Percentiles rank a stretch among this genome's conserved stretches.
phyloP scores from a whole-genome alignment of 2,888 invertebrate species.

The Mythimna vitellina region DNA sequence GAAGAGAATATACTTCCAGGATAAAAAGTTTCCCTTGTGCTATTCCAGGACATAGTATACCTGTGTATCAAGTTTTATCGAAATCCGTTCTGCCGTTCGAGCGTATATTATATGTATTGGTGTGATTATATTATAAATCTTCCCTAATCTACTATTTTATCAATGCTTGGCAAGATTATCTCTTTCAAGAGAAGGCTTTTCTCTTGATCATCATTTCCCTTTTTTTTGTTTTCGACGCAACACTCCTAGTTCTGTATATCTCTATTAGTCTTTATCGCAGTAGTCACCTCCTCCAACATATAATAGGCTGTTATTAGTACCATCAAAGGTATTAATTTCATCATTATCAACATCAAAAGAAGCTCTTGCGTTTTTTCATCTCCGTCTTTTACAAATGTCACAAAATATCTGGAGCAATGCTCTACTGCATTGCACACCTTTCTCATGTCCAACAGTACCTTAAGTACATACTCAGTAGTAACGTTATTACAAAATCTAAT shows the following conservation, averaged over 20 bases:
- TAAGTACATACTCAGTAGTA: constrained; percentile 39
- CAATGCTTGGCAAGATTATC: not conserved
- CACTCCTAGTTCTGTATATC: not conserved
- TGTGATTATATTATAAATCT: not conserved
- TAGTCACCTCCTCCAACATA: not conserved
- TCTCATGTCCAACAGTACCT: constrained; percentile 25
- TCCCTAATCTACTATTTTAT: not conserved
- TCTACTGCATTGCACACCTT: constrained; percentile 14
- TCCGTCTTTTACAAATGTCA: constrained; percentile 4
- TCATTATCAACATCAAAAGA: not conserved
- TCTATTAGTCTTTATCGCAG: not conserved
- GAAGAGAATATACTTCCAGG: no score
- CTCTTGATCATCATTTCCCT: not conserved
- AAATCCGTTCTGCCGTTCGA: no score
- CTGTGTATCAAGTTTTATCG: no score
- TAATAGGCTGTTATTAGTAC: not conserved
- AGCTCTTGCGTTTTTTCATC: not conserved
- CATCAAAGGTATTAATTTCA: not conserved
- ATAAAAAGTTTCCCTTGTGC: no score
- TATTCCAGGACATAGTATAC: no score
- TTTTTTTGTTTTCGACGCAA: not conserved
- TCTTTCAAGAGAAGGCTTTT: not conserved
- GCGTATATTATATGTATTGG: no score
- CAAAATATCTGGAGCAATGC: constrained; percentile 36
- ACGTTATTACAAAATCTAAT: constrained; percentile 51